Conservation (phyloP, 2,888 invertebrate genomes). For the Macaria liturata region DNA sequence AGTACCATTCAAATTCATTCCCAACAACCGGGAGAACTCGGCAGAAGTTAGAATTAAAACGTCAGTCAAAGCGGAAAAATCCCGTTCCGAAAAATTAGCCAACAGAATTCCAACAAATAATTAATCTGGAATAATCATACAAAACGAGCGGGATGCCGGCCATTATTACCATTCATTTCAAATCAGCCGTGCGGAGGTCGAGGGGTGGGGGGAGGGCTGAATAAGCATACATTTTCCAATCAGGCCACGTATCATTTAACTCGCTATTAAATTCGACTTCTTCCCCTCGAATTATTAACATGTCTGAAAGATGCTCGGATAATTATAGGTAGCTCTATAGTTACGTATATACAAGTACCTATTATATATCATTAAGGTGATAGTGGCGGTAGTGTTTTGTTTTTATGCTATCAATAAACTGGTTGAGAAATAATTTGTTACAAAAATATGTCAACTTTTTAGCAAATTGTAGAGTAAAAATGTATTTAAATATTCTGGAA, state of each 20-base stretch:
- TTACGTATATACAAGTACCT: too few relatives aligned
- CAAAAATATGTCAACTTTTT: too few relatives aligned
- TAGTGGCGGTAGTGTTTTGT: too few relatives aligned
- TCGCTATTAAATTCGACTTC: slow-evolving; percentile 82
- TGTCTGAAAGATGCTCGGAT: slow-evolving; percentile 59
- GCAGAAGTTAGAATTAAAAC: slow-evolving; percentile 74
- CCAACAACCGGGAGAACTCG: slow-evolving; percentile 56
- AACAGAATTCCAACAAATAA: slow-evolving; percentile 81
- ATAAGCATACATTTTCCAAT: slow-evolving; percentile 84
- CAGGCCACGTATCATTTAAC: slow-evolving; percentile 83
- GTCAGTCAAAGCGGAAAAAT: slow-evolving; percentile 81
- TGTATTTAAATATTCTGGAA: too few relatives aligned
- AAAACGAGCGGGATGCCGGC: slow-evolving; percentile 79
- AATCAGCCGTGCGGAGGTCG: slow-evolving; percentile 77
- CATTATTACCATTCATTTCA: slow-evolving; percentile 83
- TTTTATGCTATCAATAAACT: too few relatives aligned
- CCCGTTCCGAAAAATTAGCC: slow-evolving; percentile 81
- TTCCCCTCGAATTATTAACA: slow-evolving; percentile 80
- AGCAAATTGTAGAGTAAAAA: too few relatives aligned
- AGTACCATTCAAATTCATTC: slow-evolving; percentile 34
- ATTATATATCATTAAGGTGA: too few relatives aligned
- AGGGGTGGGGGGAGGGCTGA: slow-evolving; percentile 68
- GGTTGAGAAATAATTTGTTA: too few relatives aligned
- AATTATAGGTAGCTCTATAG: too few relatives aligned
- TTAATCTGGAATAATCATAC: slow-evolving; percentile 84